These are phyloP conservation scores for Dryadula phaetusa DNA, from an alignment of 2,888 invertebrate species.

Conservation along the genomic window DNA sequence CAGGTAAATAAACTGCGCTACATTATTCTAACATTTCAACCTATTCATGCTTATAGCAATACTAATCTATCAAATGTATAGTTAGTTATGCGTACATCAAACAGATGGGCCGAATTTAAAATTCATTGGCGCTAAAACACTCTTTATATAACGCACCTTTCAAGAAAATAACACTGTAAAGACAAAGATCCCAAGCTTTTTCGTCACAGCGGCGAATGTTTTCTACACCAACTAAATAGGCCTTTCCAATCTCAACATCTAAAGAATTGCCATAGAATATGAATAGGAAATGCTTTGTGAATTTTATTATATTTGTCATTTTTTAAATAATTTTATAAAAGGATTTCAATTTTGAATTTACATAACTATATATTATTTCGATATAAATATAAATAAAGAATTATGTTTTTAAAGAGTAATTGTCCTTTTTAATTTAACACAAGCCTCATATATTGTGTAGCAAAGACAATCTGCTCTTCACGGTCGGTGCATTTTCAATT, in stretches of 20 bases:
- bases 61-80: background rate
- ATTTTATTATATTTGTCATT: background rate
- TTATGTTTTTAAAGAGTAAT: no score
- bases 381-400: no score
- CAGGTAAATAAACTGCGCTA: no score
- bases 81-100: conserved; percentile 64
- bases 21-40: no score
- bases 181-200: conserved; percentile 69
- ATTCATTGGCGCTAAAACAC: conserved; percentile 73
- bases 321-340: no score
- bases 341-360: no score
- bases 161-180: conserved; percentile 76
- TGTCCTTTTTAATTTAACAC: no score
- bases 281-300: background rate
- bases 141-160: conserved; percentile 73
- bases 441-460: no score
- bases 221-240: conserved; percentile 72
- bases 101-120: conserved; percentile 66
- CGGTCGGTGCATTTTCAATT: no score
- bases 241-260: conserved; percentile 79
- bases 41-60: no score
- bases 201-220: conserved; percentile 66
- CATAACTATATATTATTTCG: no score
- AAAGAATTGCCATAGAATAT: conserved; percentile 57
- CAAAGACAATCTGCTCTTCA: no score